Evolutionary conservation across 2,113 vertebrate genomes (phyloP), one percentile per base, ranked within the genome.

Genomic region (Microcebus jonahi): DNA sequence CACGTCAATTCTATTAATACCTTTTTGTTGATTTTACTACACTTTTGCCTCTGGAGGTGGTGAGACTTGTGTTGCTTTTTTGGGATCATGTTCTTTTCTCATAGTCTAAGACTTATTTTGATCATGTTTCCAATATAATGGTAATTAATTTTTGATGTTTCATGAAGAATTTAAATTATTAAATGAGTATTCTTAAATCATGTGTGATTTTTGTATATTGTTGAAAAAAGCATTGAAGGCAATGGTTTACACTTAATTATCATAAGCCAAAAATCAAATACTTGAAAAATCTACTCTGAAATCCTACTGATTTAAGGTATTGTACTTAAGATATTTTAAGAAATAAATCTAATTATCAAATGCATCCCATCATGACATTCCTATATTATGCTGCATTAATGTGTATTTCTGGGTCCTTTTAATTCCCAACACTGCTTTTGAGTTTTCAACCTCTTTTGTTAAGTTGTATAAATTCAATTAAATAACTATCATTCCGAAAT

Each of bases 211-310:
- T 90, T 91, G n/a, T 27, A 70, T 91, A 36, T 61, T 89, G 15
- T 80, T 90, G 86, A 73, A 96, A 76, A 85, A 6, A 80, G 2
- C 29, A 42, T 73, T 87, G 5, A 70, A 94, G 95, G n/a, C 45
- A 45, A 6, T 71, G 55, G 57, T 91, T 97, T 97, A 76, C 84
- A 79, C 55, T 63, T 92, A 71, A 89, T 92, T 95, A 89, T 92
- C 94, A 27, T 63, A 79, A 88, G 50, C 53, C 93, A 91, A 96
- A 97, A 94, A 84, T 95, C 59, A 95, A 90, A 88, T 95, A 89
- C 36, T 93, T 93, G 90, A 95, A 77, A 95, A 76, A 25, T 45
- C 71, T 84, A 61, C 67, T 98, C 79, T 97, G 84, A 97, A 94
- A 84, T 95, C 94, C n/a, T 90, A 91, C 31, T 82, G 67, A 91